Evolutionary conservation across 2,888 invertebrate genomes (phyloP), one percentile per base, ranked within the genome.

Genomic region (Corythucha ciliata): DNA sequence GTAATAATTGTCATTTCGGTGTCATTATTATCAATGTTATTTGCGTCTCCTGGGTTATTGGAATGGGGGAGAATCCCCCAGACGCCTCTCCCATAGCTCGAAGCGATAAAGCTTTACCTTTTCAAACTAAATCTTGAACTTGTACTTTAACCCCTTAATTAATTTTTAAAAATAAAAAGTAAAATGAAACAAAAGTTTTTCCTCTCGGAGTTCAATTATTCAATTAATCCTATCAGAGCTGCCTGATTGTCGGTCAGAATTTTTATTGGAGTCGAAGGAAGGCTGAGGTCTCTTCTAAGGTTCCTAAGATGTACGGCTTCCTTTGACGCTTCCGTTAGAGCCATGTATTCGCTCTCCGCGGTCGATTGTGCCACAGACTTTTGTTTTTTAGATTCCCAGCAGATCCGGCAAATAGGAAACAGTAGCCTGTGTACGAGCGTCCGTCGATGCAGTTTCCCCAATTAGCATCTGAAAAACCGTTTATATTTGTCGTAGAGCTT

Each of bases 381-480:
- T 16, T 41, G 41, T 22, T 41, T 22, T 12, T 12, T 20, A 14
- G 41, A 21, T 16, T 41, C 41, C 41, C 41, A 41, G 41, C 41
- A 12, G 24, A 12, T 4, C 41, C 41, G 5, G 24, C 25, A 16
- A 22, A 41, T 22, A 4, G 10, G 24, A 41, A 41, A 24, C 41
- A 41, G 12, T 22, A 22, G 6, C 41, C 41, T 3, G 41, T 41
- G 16, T 41, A 41, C n/a, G 41, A 41, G 14, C 41, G 24, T 3
- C 41, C 41, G n/a, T 41, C 41, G 24, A 41, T n/a, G 24, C 41
- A 41, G n/a, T 41, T 41, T 53, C 22, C 58, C 40, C 25, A 55
- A 45, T 20, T 40, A 4, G 41, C 41, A 27, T 41, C 41, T 4
- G 41, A 41, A 4, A 39, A 16, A 12, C 39, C 39, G 18, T 4